phyloP scores from a whole-genome alignment of 2,888 invertebrate species.

The Hecatera dysodea region DNA sequence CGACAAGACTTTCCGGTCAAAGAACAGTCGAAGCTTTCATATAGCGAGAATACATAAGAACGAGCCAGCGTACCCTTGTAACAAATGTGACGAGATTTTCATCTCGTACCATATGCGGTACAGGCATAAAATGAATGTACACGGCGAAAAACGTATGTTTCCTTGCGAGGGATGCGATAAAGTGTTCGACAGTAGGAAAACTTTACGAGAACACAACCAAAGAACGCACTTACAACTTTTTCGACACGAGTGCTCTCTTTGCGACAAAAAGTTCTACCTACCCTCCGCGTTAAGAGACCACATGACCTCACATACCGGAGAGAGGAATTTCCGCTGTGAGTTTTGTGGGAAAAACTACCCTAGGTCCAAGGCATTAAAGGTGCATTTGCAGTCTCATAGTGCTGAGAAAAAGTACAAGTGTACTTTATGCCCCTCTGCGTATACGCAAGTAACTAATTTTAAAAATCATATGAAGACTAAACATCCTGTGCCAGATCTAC shows the following conservation, averaged over 20 bases:
- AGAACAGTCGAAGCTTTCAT: conserved; percentile 70
- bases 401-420: conserved; percentile 87
- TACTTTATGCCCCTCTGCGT: conserved; percentile 82
- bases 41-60: conserved; percentile 69
- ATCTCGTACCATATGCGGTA: conserved; percentile 67
- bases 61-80: conserved; percentile 71
- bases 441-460: conserved; percentile 86
- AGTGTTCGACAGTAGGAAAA: conserved; percentile 73
- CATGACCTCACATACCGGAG: conserved; percentile 88
- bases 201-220: conserved; percentile 73
- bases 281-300: conserved; percentile 84
- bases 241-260: conserved; percentile 81
- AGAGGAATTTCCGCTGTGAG: conserved; percentile 86
- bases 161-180: conserved; percentile 76
- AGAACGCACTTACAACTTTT: conserved; percentile 73
- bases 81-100: conserved; percentile 71
- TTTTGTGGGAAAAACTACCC: conserved; percentile 89
- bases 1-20: conserved; percentile 72
- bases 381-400: conserved; percentile 88
- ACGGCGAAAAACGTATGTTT: conserved; percentile 71
- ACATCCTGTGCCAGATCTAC: conserved; percentile 64
- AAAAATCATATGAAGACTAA: conserved; percentile 87
- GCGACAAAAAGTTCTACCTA: conserved; percentile 81
- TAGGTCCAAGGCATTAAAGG: conserved; percentile 81
- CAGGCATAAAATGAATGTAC: conserved; percentile 72